Conservation (phyloP, 2,797 vertebrate species). For the Melanotaenia boesemani region DNA sequence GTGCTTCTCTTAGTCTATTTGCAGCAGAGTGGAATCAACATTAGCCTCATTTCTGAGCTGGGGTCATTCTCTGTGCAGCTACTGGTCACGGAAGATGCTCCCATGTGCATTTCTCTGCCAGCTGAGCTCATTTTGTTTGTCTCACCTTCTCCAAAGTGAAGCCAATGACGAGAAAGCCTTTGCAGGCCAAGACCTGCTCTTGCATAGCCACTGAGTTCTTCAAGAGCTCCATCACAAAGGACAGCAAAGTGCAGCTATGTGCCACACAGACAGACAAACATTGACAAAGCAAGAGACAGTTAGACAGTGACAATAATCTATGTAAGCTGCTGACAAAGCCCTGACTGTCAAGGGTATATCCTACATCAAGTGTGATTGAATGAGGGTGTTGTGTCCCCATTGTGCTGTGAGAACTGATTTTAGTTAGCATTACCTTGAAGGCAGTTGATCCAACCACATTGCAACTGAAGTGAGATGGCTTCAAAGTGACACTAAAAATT, state of each 20-base stretch:
- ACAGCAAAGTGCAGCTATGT: conserved; percentile 91
- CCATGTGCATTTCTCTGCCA: conserved; percentile 34
- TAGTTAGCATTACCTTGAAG: conserved; percentile 59
- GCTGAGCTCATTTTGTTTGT: conserved; percentile 32
- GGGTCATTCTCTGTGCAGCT: conserved; percentile 38
- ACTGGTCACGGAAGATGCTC: conserved; percentile 12
- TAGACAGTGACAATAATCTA: conserved; percentile 69
- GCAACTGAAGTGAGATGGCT: conserved; percentile 16
- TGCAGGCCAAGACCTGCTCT: conserved; percentile 97
- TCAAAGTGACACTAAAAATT: background rate
- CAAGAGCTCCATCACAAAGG: conserved; percentile 97
- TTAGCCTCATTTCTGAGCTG: conserved; percentile 23
- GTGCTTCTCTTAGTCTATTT: conserved; percentile 27
- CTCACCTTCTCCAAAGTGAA: conserved; percentile 97
- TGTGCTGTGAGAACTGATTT: conserved; percentile 51
- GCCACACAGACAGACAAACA: conserved; percentile 25
- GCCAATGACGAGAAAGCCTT: conserved; percentile 98
- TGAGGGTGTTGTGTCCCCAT: conserved; percentile 63
- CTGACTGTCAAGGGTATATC: conserved; percentile 61
- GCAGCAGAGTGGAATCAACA: conserved; percentile 21
- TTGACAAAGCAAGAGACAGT: conserved; percentile 5
- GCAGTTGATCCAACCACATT: conserved; percentile 20
- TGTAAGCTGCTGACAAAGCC: conserved; percentile 69
- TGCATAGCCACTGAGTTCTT: conserved; percentile 99
- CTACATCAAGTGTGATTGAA: conserved; percentile 73